Conservation (phyloP, 1,140 invertebrate genomes). For the Matsumurasca onukii region DNA sequence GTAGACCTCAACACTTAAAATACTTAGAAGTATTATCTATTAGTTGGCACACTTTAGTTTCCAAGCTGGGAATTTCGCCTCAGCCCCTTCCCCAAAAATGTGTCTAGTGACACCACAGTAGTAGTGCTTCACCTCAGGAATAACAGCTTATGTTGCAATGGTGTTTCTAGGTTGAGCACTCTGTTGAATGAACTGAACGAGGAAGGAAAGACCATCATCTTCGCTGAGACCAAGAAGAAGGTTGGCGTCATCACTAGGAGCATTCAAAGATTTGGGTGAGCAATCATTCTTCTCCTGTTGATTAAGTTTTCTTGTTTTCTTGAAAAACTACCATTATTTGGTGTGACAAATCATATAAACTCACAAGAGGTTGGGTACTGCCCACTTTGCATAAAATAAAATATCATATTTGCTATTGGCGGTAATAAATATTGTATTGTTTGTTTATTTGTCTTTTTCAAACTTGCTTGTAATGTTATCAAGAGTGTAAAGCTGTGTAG, state of each 20-base stretch:
- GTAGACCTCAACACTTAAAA: too few species aligned
- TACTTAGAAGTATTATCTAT: too few species aligned
- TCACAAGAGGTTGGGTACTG: too few species aligned
- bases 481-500: neutral
- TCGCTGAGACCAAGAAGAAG: conserved; percentile 96
- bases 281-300: conserved; percentile 13
- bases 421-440: neutral
- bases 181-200: conserved; percentile 34
- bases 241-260: conserved; percentile 90
- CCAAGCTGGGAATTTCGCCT: too few species aligned
- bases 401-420: neutral
- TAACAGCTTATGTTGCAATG: conserved; percentile 17
- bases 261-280: conserved; percentile 55
- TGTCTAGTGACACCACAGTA: too few species aligned
- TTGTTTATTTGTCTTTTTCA: neutral
- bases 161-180: conserved; percentile 34
- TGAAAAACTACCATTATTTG: neutral
- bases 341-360: neutral
- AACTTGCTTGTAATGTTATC: neutral
- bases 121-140: too few species aligned
- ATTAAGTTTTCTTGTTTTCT: neutral
- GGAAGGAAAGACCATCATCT: conserved; percentile 74
- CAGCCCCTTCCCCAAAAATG: too few species aligned
- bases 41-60: too few species aligned
- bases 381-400: too few species aligned